Evolutionary conservation across 1,140 invertebrate species (phyloP), one percentile per base, ranked within the genome.

Genomic region (Manduca sexta): DNA sequence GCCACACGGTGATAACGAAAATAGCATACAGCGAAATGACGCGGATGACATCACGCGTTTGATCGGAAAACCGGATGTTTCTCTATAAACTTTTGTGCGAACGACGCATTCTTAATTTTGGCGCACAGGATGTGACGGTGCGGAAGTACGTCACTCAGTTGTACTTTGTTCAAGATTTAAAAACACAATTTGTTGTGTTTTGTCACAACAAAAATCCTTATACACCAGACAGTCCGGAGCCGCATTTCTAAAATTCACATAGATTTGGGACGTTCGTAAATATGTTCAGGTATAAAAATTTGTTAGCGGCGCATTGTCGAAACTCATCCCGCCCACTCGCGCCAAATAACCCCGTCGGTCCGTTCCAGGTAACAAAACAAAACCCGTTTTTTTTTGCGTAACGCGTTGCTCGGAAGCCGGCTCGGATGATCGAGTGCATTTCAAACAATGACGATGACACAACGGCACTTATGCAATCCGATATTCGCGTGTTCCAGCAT

Each of bases 361-460:
- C 42, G 48, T 66, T 70, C 57, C 76, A 85, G 79, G 79, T 82
- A 82, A 72, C 59, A 73, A 73, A 81, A 77, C 52, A 64, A 68
- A 65, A 65, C 53, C 63, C 53, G 33, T 44, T 35, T n/a, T 69
- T 78, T 79, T 83, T 83, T 80, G 69, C 75, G 74, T 80, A 80
- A 76, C 60, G 53, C 70, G 60, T 60, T 71, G 57, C 63, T 61
- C 64, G 67, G 74, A 56, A 77, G 64, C 61, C 63, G 60, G 61
- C 53, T 80, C 65, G 53, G 67, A 73, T 69, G 61, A 55, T 80
- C 65, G 53, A 68, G 73, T 69, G 48, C 55, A 62, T 45, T 45
- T 49, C 67, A 70, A 76, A 80, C 69, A 81, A 78, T 72, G 60
- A 64, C 56, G 58, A 56, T 57, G 49, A 59, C 54, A 55, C 53